Evolutionary conservation across 2,113 vertebrate genomes (phyloP), one percentile per base, ranked within the genome.

Genomic region (Argyrosomus japonicus): DNA sequence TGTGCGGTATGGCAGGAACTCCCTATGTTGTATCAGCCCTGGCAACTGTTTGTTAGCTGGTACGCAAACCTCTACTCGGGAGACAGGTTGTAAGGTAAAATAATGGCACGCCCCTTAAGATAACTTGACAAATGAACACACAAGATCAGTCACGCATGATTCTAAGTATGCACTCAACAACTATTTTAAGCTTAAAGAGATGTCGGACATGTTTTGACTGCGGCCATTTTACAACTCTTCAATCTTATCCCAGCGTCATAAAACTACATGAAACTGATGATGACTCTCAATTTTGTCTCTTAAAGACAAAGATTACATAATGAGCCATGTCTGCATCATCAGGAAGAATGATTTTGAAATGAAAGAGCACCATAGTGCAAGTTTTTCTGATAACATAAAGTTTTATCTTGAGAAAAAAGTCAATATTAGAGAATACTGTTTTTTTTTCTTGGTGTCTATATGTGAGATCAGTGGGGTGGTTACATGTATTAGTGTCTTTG

Each of bases 1-100:
- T 87, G 87, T 1, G 13, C 18, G 82, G 76, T 25, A 91, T 87
- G 17, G 62, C 54, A 83, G 70, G 76, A 54, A 14, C 73, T 67
- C 75, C 15, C 43, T 14, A 17, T 50, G 74, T 82, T 77, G 71
- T 50, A 29, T 57, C n/a, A 87, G 68, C 58, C 62, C 63, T 63
- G 63, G 6, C 58, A 36, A 73, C 75, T 45, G 53, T 68, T 65
- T 45, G 23, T 68, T 14, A 15, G 58, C 14, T 14, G 6, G 1
- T 5, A 32, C 23, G 54, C 50, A 67, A 75, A 73, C 15, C 58
- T 57, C 0, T 25, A 81, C 78, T 29, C n/a, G 75, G 69, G 2
- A 71, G 57, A 86, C 79, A 68, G 88, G 75, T 92, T 91, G 78
- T 1, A 10, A 61, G 15, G 32, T 27, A 36, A 82, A 48, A 6